Conservation (phyloP, 1,140 invertebrate genomes). For the Bactericera cockerelli region DNA sequence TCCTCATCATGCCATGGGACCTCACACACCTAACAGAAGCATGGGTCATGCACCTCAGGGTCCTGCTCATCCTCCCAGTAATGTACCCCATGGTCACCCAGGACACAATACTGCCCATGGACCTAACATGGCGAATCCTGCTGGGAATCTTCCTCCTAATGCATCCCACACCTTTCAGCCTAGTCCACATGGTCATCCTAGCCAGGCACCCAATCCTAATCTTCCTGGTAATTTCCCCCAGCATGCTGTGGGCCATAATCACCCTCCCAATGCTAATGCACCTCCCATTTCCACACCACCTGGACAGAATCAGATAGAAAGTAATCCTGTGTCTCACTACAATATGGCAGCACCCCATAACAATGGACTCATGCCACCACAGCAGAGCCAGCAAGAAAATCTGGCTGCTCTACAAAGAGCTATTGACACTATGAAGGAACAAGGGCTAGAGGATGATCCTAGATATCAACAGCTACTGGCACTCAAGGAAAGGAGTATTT, state of each 20-base stretch:
- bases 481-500: constrained; percentile 37
- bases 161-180: not conserved
- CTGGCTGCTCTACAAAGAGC: constrained; percentile 65
- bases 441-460: constrained; percentile 79
- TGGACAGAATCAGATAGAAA: not conserved
- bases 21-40: no score
- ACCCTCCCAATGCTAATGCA: not conserved
- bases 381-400: constrained; percentile 42
- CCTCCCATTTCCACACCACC: not conserved
- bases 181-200: not conserved
- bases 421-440: constrained; percentile 85
- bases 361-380: not conserved
- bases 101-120: not conserved
- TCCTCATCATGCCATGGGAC: no score
- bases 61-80: not conserved
- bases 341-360: no score
- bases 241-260: not conserved
- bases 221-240: not conserved
- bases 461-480: constrained; percentile 72
- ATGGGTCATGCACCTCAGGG: no score
- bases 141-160: not conserved
- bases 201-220: not conserved
- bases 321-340: no score
- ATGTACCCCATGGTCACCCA: not conserved
- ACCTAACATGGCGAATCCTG: not conserved